These are phyloP conservation scores for silkworm (Bombyx mori) DNA, from an alignment of 1,140 invertebrate genomes.

Conservation along the genomic window ASM3026992v2 NC_085110.1:6109001-6109500, in stretches of 20 bases:
- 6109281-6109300: neutral
- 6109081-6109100: too few relatives aligned
- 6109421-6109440: too few relatives aligned
- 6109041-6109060: too few relatives aligned
- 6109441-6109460: too few relatives aligned
- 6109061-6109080: too few relatives aligned
- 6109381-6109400: too few relatives aligned
- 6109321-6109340: slow-evolving; percentile 64
- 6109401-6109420: too few relatives aligned
- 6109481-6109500: too few relatives aligned
- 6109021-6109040: too few relatives aligned
- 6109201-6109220: neutral
- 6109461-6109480: too few relatives aligned
- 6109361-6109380: slow-evolving; percentile 58
- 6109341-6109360: slow-evolving; percentile 56
- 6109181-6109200: neutral
- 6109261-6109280: neutral
- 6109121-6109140: neutral
- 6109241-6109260: neutral
- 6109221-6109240: neutral
- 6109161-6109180: slow-evolving; percentile 1
- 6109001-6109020: too few relatives aligned
- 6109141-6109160: neutral
- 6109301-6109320: slow-evolving; percentile 14
- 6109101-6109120: too few relatives aligned